Conservation (phyloP, 1,140 invertebrate species). For the Orussus abietinus region DNA sequence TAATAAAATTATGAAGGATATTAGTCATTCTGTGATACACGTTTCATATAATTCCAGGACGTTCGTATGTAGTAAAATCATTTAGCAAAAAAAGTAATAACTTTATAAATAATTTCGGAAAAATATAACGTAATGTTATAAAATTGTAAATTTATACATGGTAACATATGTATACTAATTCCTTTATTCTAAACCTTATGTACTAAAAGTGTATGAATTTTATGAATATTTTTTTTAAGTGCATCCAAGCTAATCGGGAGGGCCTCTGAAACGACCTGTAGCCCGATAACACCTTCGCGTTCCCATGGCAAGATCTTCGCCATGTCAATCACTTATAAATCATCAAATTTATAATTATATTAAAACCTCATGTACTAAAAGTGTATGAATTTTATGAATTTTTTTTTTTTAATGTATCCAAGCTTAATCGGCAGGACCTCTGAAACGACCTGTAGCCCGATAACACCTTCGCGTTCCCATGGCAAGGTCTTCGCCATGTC, state of each 20-base stretch:
- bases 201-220: slow-evolving; percentile 3
- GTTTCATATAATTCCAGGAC: no score
- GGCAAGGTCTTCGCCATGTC: slow-evolving; percentile 40
- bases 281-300: slow-evolving; percentile 29
- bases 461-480: slow-evolving; percentile 37
- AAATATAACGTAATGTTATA: no score
- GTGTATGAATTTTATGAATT: slow-evolving; percentile 3
- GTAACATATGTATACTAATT: no score
- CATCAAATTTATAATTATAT: slow-evolving; percentile 19
- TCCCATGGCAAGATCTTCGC: slow-evolving; percentile 42
- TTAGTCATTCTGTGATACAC: no score
- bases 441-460: slow-evolving; percentile 30
- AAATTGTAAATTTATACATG: no score
- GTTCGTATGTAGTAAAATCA: no score
- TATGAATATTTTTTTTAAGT: slow-evolving; percentile 3
- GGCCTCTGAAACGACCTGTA: slow-evolving; percentile 33
- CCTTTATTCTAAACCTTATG: no score
- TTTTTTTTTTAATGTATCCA: slow-evolving; percentile 6
- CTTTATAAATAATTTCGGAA: no score
- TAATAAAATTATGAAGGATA: no score
- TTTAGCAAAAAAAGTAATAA: no score
- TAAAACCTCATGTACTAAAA: background rate
- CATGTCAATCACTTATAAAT: slow-evolving; percentile 43
- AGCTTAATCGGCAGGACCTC: slow-evolving; percentile 22
- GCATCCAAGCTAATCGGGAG: slow-evolving; percentile 11